Evolutionary conservation across 2,797 vertebrate genomes (phyloP).

Genomic region (Geotrypetes seraphini): DNA sequence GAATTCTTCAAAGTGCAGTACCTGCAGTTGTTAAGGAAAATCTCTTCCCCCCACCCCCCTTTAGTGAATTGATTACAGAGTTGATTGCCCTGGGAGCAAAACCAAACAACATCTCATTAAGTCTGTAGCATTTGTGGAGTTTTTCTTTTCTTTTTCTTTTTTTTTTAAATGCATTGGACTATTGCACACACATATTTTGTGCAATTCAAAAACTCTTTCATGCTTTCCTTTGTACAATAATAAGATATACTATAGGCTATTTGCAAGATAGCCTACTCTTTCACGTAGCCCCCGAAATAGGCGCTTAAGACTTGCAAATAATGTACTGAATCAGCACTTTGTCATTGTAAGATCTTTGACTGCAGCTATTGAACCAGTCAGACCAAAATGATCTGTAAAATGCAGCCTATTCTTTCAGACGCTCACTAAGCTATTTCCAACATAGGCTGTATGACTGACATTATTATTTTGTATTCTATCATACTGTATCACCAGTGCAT

Average conservation of each 20-base stretch:
- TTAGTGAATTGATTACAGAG: slow-evolving; percentile 20
- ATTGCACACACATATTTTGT: too few species aligned
- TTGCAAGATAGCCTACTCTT: background rate
- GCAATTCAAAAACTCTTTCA: too few species aligned
- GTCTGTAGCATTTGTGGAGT: background rate
- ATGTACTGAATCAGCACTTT: slow-evolving; percentile 7
- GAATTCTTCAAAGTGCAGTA: slow-evolving; percentile 16
- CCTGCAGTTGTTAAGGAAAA: slow-evolving; percentile 13
- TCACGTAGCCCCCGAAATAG: slow-evolving; percentile 9
- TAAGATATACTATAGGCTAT: background rate
- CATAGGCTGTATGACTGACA: background rate
- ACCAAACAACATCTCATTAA: slow-evolving; percentile 18
- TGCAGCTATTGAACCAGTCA: slow-evolving; percentile 8
- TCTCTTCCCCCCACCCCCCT: too few species aligned
- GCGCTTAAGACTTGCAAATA: slow-evolving; percentile 10
- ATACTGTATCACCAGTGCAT: background rate
- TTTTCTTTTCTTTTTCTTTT: too few species aligned
- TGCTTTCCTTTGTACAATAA: slow-evolving; percentile 7
- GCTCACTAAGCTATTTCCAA: background rate
- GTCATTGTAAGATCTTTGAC: slow-evolving; percentile 4
- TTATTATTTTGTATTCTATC: slow-evolving; percentile 12
- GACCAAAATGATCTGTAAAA: slow-evolving; percentile 11
- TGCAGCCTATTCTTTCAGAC: slow-evolving; percentile 10
- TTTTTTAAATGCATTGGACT: too few species aligned
- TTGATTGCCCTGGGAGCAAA: slow-evolving; percentile 23